These are phyloP conservation scores for Pogonomyrmex californicus DNA, from an alignment of 1,140 invertebrate species.

Conservation along the genomic window DNA sequence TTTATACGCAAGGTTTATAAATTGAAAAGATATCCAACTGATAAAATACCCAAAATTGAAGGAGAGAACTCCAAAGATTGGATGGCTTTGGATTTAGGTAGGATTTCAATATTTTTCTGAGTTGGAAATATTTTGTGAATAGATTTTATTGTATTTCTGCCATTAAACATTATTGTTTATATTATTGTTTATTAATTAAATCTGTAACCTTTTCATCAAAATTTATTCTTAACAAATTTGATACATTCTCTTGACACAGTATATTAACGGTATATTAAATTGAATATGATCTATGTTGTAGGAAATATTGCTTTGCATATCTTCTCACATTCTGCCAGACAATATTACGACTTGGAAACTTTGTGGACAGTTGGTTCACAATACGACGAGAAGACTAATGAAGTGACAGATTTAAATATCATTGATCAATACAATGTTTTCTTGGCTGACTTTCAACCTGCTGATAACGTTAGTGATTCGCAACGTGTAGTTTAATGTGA, in stretches of 20 bases:
- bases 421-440: constrained; percentile 89
- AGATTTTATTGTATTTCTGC: constrained; percentile 59
- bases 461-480: constrained; percentile 66
- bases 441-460: constrained; percentile 89
- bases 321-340: constrained; percentile 91
- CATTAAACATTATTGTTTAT: no score
- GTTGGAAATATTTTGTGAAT: not conserved
- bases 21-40: constrained; percentile 89
- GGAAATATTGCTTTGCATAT: constrained; percentile 97
- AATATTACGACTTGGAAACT: constrained; percentile 95
- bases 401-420: constrained; percentile 88
- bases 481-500: not conserved
- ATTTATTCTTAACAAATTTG: no score
- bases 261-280: no score
- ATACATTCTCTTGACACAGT: not conserved
- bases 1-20: constrained; percentile 94
- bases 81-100: constrained; percentile 96
- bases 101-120: no score
- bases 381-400: constrained; percentile 91
- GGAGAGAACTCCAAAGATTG: constrained; percentile 92
- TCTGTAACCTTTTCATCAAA: no score
- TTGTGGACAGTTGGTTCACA: constrained; percentile 95
- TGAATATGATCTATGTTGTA: constrained; percentile 83
- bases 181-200: no score
- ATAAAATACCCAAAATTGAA: constrained; percentile 92